A percentile compares a stretch with the other conserved stretches of the same genome.
phyloP scores from a whole-genome alignment of 2,888 invertebrate genomes.

The Formica aserva region DNA sequence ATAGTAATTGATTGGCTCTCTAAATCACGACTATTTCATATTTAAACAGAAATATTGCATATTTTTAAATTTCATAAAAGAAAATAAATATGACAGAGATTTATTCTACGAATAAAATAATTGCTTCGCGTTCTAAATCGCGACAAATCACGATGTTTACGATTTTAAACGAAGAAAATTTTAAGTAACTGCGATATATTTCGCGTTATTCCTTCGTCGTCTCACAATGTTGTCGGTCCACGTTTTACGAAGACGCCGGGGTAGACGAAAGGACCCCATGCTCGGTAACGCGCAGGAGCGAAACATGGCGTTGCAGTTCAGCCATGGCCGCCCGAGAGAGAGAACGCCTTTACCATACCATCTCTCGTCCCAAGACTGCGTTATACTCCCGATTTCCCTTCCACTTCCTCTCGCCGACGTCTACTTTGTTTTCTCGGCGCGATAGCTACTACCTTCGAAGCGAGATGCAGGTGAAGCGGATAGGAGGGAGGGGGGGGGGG shows the following conservation, averaged over 20 bases:
- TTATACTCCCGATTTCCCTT: slow-evolving; percentile 52
- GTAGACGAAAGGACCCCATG: slow-evolving; percentile 29
- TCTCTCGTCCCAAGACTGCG: slow-evolving; percentile 56
- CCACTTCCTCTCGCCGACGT: slow-evolving; percentile 12
- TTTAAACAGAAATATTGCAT: neutral
- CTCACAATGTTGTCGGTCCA: neutral
- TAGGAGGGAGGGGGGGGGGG: slow-evolving; percentile 58
- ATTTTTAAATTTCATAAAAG: neutral
- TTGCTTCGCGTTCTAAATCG: neutral
- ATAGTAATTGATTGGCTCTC: neutral
- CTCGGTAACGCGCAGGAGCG: slow-evolving; percentile 58
- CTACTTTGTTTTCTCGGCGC: slow-evolving; percentile 54
- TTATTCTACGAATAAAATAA: neutral
- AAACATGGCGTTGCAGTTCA: slow-evolving; percentile 70
- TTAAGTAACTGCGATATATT: neutral
- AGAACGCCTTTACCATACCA: slow-evolving; percentile 63
- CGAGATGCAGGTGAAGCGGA: slow-evolving; percentile 75
- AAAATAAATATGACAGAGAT: too few relatives aligned
- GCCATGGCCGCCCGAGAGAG: slow-evolving; percentile 68
- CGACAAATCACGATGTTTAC: neutral
- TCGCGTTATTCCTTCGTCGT: neutral
- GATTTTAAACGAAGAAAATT: neutral
- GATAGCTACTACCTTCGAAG: slow-evolving; percentile 58
- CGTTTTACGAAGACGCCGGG: neutral
- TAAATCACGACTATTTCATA: neutral